phyloP scores from a whole-genome alignment of 2,888 invertebrate genomes.

The Gordius sp. region DNA sequence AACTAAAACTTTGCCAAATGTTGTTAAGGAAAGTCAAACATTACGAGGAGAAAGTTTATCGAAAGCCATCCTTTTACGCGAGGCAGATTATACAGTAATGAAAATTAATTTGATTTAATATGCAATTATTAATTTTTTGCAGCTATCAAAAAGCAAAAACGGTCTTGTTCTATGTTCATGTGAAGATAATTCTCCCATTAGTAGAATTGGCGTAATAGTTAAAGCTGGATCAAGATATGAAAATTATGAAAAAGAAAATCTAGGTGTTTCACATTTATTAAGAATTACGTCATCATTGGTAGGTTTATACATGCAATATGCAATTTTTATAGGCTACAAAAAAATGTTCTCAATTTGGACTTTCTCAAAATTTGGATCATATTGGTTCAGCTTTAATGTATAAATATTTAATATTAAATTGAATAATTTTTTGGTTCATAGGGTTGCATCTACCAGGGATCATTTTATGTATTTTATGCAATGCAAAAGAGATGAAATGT shows the following conservation, averaged over 20 bases:
- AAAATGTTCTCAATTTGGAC: slow-evolving; percentile 10
- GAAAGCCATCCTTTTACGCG: no score
- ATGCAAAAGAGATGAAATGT: slow-evolving; percentile 1
- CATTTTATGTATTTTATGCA: not conserved
- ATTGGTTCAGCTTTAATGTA: slow-evolving; percentile 10
- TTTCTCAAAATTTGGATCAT: slow-evolving; percentile 9
- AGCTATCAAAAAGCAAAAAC: slow-evolving; percentile 11
- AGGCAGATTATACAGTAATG: no score
- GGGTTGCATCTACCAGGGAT: not conserved
- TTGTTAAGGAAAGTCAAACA: no score
- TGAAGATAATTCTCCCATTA: slow-evolving; percentile 3
- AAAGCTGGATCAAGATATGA: slow-evolving; percentile 15
- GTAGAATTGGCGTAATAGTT: not conserved
- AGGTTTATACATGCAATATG: no score
- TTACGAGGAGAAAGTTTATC: no score
- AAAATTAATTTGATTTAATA: no score
- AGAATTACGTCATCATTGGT: slow-evolving; percentile 6
- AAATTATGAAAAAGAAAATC: slow-evolving; percentile 6
- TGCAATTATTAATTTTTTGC: no score
- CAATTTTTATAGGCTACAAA: slow-evolving; percentile 3
- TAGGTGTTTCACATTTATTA: not conserved
- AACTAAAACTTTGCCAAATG: no score
- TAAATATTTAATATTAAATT: not conserved
- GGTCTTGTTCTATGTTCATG: slow-evolving; percentile 7
- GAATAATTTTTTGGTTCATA: not conserved